Percentiles rank a stretch among this genome's conserved stretches.
Conservation (phyloP, 2,113 vertebrate genomes). For the Istiophorus platypterus region DNA sequence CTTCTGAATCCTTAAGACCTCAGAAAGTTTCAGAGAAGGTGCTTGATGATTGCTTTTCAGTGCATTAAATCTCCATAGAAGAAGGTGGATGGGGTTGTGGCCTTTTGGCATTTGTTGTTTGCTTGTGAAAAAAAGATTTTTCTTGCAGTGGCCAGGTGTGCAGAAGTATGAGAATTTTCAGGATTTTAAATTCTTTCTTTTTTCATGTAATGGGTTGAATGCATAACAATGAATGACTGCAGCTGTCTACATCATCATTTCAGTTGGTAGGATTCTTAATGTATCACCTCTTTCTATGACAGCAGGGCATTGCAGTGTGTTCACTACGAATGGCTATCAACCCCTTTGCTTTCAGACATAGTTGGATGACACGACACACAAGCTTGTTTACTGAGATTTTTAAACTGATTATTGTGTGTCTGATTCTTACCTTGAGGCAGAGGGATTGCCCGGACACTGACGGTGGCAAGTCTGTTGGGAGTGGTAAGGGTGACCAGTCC, state of each 20-base stretch:
- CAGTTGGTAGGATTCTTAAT: neutral
- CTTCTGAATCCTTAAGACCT: no score
- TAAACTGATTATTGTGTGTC: neutral
- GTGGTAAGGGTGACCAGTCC: constrained; percentile 93
- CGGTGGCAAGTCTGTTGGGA: constrained; percentile 90
- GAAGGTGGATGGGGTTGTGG: no score
- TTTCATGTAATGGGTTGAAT: neutral
- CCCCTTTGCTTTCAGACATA: neutral
- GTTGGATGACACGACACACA: neutral
- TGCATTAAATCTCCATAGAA: no score
- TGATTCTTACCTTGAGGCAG: constrained; percentile 87
- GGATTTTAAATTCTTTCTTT: no score
- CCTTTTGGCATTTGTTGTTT: no score
- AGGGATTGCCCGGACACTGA: constrained; percentile 89
- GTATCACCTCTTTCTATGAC: neutral
- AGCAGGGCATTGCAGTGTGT: neutral
- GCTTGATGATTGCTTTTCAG: no score
- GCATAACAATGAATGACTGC: neutral
- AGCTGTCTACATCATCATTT: neutral
- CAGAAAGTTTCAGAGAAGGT: no score
- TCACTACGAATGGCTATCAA: neutral
- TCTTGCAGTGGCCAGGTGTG: no score
- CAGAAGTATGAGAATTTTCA: no score
- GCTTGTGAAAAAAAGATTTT: no score
- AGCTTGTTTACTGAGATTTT: neutral